Conservation (phyloP, 2,113 vertebrate genomes). For the Lepidothrix coronata region DNA sequence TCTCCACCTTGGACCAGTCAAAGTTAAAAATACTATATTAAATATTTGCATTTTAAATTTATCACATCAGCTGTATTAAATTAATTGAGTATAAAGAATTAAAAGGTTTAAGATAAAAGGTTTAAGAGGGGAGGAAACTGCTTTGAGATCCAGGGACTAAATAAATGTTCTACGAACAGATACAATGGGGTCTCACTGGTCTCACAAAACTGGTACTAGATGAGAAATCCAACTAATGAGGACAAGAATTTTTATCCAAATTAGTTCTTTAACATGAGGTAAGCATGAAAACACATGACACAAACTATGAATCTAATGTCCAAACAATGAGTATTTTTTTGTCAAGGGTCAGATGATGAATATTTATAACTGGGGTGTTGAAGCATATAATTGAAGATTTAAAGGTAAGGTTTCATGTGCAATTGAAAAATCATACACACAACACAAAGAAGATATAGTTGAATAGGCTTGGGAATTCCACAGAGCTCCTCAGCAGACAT, state of each 20-base stretch:
- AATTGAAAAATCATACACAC: neutral
- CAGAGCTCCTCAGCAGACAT: neutral
- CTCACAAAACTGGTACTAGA: neutral
- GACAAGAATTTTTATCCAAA: neutral
- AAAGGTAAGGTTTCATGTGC: neutral
- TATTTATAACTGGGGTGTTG: neutral
- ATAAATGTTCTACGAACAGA: neutral
- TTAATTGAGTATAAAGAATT: neutral
- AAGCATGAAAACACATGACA: neutral
- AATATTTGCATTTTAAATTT: neutral
- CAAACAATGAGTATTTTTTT: neutral
- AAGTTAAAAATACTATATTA: neutral
- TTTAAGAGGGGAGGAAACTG: neutral
- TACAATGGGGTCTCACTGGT: neutral
- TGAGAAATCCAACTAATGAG: neutral
- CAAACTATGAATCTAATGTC: neutral
- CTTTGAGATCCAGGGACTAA: neutral
- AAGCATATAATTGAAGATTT: neutral
- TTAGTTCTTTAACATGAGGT: neutral
- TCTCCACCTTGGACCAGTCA: neutral
- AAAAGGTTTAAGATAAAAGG: neutral
- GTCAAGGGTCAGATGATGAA: neutral
- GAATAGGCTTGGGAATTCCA: neutral
- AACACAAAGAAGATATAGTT: neutral
- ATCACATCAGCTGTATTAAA: neutral